These are phyloP conservation scores for Lampris incognitus DNA, from an alignment of 2,113 vertebrate species.

Conservation along the genomic window DNA sequence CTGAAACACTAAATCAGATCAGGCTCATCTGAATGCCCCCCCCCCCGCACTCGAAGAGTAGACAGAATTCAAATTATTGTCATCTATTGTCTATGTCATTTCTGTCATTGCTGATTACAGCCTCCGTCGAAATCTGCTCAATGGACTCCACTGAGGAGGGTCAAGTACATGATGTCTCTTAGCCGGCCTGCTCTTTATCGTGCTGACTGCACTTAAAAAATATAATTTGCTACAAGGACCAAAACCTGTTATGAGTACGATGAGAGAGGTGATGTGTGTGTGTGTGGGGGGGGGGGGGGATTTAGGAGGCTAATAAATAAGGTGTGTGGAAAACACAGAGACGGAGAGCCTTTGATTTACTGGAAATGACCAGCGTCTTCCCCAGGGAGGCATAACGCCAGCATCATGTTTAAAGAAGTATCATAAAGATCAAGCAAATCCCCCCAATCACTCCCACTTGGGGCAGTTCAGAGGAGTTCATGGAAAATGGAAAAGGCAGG, in stretches of 20 bases:
- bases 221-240: conserved; percentile 45
- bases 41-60: conserved; percentile 32
- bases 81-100: conserved; percentile 61
- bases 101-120: conserved; percentile 60
- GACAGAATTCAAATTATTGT: conserved; percentile 62
- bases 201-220: conserved; percentile 41
- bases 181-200: conserved; percentile 30
- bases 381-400: conserved; percentile 76
- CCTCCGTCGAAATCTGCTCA: conserved; percentile 27
- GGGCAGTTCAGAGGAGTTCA: conserved; percentile 79
- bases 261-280: background rate
- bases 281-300: conserved; percentile 38
- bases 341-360: conserved; percentile 75
- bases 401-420: conserved; percentile 84
- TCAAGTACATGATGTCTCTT: conserved; percentile 21
- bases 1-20: conserved; percentile 49
- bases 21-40: conserved; percentile 40
- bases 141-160: conserved; percentile 29
- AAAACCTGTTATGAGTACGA: conserved; percentile 67
- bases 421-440: conserved; percentile 82
- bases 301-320: conserved; percentile 78
- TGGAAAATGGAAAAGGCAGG: conserved; percentile 84
- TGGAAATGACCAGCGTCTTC: conserved; percentile 71
- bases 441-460: conserved; percentile 76
- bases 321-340: conserved; percentile 57